A percentile compares a stretch with the other conserved stretches of the same genome.
phyloP scores from a whole-genome alignment of 2,797 vertebrate species.

The Poeciliopsis presidionis region DNA sequence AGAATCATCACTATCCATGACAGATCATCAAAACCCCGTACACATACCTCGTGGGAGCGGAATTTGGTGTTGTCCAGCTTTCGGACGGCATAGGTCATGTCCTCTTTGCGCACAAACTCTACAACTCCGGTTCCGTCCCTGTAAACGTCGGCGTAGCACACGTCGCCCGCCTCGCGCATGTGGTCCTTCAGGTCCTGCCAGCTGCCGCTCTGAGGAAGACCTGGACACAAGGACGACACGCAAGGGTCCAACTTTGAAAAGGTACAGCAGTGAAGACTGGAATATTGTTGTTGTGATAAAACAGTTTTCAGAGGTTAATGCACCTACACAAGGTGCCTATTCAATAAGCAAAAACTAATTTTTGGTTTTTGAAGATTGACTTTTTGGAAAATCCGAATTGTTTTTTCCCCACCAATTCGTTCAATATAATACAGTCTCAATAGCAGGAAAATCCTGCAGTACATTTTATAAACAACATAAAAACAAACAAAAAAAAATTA shows the following conservation, averaged over 20 bases:
- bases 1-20: constrained; percentile 71
- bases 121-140: constrained; percentile 90
- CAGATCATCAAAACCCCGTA: constrained; percentile 60
- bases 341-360: not conserved
- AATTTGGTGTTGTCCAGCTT: constrained; percentile 93
- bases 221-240: constrained; percentile 53
- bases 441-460: too few species aligned
- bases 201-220: constrained; percentile 89
- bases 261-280: not conserved
- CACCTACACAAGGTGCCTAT: not conserved
- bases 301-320: not conserved
- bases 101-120: constrained; percentile 92
- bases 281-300: not conserved
- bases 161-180: constrained; percentile 88
- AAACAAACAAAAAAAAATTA: too few species aligned
- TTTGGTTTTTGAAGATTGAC: too few species aligned
- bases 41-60: constrained; percentile 87
- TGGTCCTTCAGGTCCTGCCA: constrained; percentile 95
- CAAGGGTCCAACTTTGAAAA: not conserved
- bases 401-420: too few species aligned
- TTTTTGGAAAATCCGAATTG: too few species aligned
- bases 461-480: too few species aligned
- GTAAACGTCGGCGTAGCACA: constrained; percentile 89
- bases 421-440: too few species aligned
- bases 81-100: constrained; percentile 90